These are phyloP conservation scores for Andricus quercusramuli DNA, from an alignment of 2,888 invertebrate genomes.

Conservation along the genomic window DNA sequence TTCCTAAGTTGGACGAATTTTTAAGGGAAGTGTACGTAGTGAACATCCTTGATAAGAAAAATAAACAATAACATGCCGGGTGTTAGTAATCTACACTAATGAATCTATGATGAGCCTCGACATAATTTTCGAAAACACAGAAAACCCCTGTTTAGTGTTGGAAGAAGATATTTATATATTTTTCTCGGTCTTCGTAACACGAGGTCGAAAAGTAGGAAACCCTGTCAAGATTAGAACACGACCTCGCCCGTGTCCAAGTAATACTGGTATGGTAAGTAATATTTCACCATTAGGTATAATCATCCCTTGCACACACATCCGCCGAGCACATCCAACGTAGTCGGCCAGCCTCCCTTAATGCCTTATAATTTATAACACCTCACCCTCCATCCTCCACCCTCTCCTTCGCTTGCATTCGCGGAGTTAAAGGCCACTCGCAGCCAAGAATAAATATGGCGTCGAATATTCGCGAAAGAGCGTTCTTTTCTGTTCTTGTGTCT, in stretches of 20 bases:
- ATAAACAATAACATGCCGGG: too few relatives aligned
- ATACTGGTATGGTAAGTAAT: slow-evolving; percentile 77
- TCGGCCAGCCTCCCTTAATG: slow-evolving; percentile 71
- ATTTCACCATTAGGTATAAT: slow-evolving; percentile 79
- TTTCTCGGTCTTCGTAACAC: slow-evolving; percentile 59
- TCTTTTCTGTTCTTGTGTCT: too few relatives aligned
- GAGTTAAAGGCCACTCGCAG: slow-evolving; percentile 50
- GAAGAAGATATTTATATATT: not conserved
- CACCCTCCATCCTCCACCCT: slow-evolving; percentile 59
- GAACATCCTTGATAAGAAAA: too few relatives aligned
- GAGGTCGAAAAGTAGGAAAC: slow-evolving; percentile 75
- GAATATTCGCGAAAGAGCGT: slow-evolving; percentile 57
- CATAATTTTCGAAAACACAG: not conserved
- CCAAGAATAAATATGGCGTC: slow-evolving; percentile 70
- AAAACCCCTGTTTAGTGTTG: not conserved
- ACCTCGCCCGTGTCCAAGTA: slow-evolving; percentile 76
- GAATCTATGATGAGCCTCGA: not conserved
- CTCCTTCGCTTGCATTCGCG: slow-evolving; percentile 54
- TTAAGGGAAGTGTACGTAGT: too few relatives aligned
- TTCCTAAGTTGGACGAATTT: too few relatives aligned
- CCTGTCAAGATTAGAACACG: slow-evolving; percentile 78
- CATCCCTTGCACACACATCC: slow-evolving; percentile 77
- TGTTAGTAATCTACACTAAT: not conserved
- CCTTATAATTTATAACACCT: slow-evolving; percentile 78
- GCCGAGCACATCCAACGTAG: slow-evolving; percentile 65